Percentiles rank a stretch among this genome's conserved stretches.
Conservation (phyloP, 2,888 invertebrate species). For the Actias luna region DNA sequence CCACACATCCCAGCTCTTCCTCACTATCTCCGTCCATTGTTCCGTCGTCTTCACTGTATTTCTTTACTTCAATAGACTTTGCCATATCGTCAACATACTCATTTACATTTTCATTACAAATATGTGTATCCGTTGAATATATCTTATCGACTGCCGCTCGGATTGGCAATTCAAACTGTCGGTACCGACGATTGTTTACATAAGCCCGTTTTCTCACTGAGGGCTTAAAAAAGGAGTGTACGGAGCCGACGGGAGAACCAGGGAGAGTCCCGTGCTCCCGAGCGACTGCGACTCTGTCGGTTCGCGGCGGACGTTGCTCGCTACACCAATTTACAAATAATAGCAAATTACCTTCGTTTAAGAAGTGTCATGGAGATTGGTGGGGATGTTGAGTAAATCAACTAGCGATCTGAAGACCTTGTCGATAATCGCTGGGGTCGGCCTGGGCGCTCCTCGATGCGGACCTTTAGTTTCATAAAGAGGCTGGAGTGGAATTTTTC, state of each 20-base stretch:
- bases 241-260: constrained; percentile 59
- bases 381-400: constrained; percentile 79
- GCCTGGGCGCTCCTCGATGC: constrained; percentile 50
- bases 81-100: constrained; percentile 50
- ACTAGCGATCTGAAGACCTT: constrained; percentile 77
- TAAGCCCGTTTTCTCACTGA: constrained; percentile 46
- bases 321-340: constrained; percentile 79
- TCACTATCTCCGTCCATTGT: constrained; percentile 74
- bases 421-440: constrained; percentile 71
- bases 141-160: constrained; percentile 76
- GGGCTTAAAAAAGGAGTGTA: constrained; percentile 30
- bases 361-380: constrained; percentile 79
- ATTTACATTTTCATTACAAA: constrained; percentile 58
- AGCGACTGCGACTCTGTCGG: constrained; percentile 64
- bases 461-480: constrained; percentile 59
- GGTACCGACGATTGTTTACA: constrained; percentile 63
- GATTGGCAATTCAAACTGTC: constrained; percentile 50
- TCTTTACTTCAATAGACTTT: constrained; percentile 67
- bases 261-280: constrained; percentile 67
- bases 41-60: constrained; percentile 70
- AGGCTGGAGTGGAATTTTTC: constrained; percentile 47
- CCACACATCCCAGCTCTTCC: constrained; percentile 61
- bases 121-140: constrained; percentile 61
- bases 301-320: constrained; percentile 69
- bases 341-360: constrained; percentile 81